phyloP scores from a whole-genome alignment of 1,140 invertebrate species.

The Andrena cerasifolii region DNA sequence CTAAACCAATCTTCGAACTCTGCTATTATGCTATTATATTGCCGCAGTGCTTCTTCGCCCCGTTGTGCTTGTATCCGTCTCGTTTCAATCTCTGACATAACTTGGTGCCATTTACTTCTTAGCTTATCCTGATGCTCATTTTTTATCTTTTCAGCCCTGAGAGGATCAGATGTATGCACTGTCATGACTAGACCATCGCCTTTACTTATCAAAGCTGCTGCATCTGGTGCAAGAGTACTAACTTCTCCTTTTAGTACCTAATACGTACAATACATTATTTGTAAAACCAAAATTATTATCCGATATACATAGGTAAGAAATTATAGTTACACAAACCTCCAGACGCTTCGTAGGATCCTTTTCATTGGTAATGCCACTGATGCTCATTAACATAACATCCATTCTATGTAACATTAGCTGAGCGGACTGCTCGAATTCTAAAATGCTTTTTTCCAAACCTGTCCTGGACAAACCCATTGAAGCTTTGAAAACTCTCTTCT shows the following conservation, averaged over 20 bases:
- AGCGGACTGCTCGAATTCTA: constrained; percentile 84
- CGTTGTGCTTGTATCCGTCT: constrained; percentile 83
- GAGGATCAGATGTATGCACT: constrained; percentile 84
- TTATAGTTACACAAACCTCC: constrained; percentile 81
- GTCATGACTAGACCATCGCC: constrained; percentile 89
- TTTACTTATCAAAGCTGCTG: constrained; percentile 89
- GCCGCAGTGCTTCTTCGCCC: constrained; percentile 83
- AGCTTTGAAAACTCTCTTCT: constrained; percentile 47
- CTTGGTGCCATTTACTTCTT: constrained; percentile 86
- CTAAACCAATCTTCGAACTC: constrained; percentile 83
- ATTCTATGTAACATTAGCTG: constrained; percentile 86
- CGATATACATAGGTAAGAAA: constrained; percentile 13
- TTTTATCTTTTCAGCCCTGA: constrained; percentile 83
- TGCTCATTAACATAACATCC: constrained; percentile 86
- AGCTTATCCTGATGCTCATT: constrained; percentile 85
- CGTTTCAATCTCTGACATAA: constrained; percentile 86
- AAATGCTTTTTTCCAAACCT: constrained; percentile 80
- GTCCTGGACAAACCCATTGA: constrained; percentile 70
- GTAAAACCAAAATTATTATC: neutral
- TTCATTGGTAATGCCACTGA: constrained; percentile 86
- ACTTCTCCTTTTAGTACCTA: constrained; percentile 86
- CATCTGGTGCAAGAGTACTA: constrained; percentile 88
- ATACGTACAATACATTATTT: constrained; percentile 22
- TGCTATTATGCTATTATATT: constrained; percentile 79
- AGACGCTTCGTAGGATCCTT: constrained; percentile 86